Base-by-base conservation (phyloP, 2,888 invertebrate species). In the Pseudoips prasinana region DNA sequence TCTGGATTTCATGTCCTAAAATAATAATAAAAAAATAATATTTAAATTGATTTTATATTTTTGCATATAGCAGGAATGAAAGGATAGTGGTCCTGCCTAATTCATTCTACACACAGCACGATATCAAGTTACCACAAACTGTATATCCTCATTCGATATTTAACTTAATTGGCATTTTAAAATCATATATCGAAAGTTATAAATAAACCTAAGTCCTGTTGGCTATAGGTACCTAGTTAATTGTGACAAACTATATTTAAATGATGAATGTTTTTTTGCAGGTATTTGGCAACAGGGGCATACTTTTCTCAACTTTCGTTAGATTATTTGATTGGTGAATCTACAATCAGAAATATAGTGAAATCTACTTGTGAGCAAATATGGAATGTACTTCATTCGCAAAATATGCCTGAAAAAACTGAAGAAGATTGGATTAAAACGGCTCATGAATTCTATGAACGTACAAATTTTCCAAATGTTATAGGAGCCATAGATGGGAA, bases 381-480 rank as follows among this genome's bases (percentile, higher is more conserved):
- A 19, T 62, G 53, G 35, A 37, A 29, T 11, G 59, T 59, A n/a
- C 10, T 52, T 64, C 18, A 53, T 60, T 58, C 49, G 52, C 17
- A 51, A 39, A 43, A 48, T 33, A 56, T 58, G 56, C 50, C 49
- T 6, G 5, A 28, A 46, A 51, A 53, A 32, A 33, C 40, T 23
- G 27, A 34, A 33, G 10, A 32, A 31, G 39, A 22, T 20, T 55
- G 58, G 47, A 35, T 24, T 24, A 17, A 36, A 25, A 40, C 40
- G 28, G 45, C 39, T 26, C 29, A 48, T 32, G 35, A 24, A 10
- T 55, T 27, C 10, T 24, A 23, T 23, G 39, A 30, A 52, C 22
- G 44, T 53, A 28, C 45, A 44, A 7, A 33, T n/a, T n/a, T n/a
- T n/a, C n/a, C n/a, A n/a, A n/a, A n/a, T n/a, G n/a, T n/a, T n/a